Base-by-base conservation (phyloP, 2,888 invertebrate species). In the Hemaris fuciformis region DNA sequence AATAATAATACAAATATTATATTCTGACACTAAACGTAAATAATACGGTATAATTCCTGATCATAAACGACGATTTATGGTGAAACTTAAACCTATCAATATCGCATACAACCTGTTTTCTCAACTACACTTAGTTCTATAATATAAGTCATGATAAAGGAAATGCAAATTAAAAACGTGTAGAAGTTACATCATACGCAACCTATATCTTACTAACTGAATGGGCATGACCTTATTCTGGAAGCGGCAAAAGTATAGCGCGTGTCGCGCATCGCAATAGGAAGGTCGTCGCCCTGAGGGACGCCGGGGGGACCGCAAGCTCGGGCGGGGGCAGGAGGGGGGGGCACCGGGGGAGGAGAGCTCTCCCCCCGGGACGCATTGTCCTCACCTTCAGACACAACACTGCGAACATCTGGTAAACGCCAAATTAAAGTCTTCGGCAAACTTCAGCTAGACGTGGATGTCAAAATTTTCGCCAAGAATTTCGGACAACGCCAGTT, bases 201-300 rank as follows among this genome's bases (percentile, higher is more conserved):
- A 74, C 70, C 75, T 74, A 79, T 73, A 77, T 77, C 74, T 73
- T 71, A 70, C 59, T 72, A 68, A 72, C 69, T 68, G 72, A 81
- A 82, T 81, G 74, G 84, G 82, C 76, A 79, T 85, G 88, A 86
- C 89, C 89, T 83, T 83, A 89, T 88, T 88, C 84, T 73, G 79
- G 65, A 67, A 77, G 76, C 84, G 84, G 85, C 83, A 87, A 87
- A 85, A 87, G 81, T 80, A 81, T 75, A 71, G 83, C 76, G 84
- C 85, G 86, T 84, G 85, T 77, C 75, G 72, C 71, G 89, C 84
- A 88, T 89, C 78, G 82, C 80, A 89, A 88, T 87, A 81, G 78
- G 85, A 87, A 87, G 89, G 88, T 89, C 88, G 81, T 77, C 81
- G 85, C 79, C 74, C 82, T 75, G 70, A 72, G 68, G 62, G 67